Conservation (phyloP, 1,140 invertebrate genomes). For the Drosophila azteca region DNA sequence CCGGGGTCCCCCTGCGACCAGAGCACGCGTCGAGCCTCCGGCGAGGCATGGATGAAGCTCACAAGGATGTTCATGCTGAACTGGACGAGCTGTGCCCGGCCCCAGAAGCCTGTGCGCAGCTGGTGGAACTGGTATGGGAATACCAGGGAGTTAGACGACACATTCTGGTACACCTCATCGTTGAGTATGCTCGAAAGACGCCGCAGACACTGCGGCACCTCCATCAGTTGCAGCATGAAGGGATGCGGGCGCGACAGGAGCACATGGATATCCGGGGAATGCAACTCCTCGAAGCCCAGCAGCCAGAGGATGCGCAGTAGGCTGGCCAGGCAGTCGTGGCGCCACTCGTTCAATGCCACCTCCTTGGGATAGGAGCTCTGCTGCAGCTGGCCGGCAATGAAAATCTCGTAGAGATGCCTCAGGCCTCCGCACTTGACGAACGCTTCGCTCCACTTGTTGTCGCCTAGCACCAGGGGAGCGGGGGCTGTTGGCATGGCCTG, state of each 20-base stretch:
- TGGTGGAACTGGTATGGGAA: slow-evolving; percentile 87
- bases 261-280: slow-evolving; percentile 86
- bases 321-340: slow-evolving; percentile 95
- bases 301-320: slow-evolving; percentile 91
- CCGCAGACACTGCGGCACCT: slow-evolving; percentile 91
- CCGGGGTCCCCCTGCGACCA: slow-evolving; percentile 88
- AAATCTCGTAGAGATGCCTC: slow-evolving; percentile 94
- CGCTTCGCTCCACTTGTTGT: slow-evolving; percentile 88
- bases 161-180: slow-evolving; percentile 89
- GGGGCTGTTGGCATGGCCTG: slow-evolving; percentile 12
- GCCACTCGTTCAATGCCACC: slow-evolving; percentile 92
- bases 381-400: slow-evolving; percentile 92
- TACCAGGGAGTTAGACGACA: slow-evolving; percentile 85
- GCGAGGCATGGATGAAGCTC: slow-evolving; percentile 92
- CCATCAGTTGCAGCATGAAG: slow-evolving; percentile 92
- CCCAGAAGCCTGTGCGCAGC: slow-evolving; percentile 94
- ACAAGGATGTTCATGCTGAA: slow-evolving; percentile 92
- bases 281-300: slow-evolving; percentile 89
- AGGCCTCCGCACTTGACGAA: slow-evolving; percentile 95
- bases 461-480: slow-evolving; percentile 24
- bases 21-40: slow-evolving; percentile 86
- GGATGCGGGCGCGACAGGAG: slow-evolving; percentile 87
- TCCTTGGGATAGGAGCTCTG: slow-evolving; percentile 85
- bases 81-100: slow-evolving; percentile 92
- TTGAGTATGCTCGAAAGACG: slow-evolving; percentile 93